Percentiles rank a stretch among this genome's conserved stretches.
Evolutionary conservation across 1,140 invertebrate genomes (phyloP).

Genomic region (Drosophila nasuta): DNA sequence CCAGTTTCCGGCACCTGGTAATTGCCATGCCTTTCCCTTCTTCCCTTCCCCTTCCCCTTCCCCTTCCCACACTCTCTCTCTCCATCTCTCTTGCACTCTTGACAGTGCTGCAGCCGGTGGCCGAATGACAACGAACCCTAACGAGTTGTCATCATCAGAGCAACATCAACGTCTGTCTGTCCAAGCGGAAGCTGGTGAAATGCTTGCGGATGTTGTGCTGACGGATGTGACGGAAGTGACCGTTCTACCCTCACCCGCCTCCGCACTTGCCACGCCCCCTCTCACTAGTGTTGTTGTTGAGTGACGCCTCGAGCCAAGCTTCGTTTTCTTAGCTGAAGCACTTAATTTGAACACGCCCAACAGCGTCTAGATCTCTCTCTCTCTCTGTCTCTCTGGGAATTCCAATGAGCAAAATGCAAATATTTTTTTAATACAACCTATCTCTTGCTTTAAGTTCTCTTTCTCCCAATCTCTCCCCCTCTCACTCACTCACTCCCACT

Average conservation of each 20-base stretch:
- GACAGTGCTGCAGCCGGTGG: constrained; percentile 25
- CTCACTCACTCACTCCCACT: background rate
- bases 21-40: constrained; percentile 30
- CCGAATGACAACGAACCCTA: constrained; percentile 33
- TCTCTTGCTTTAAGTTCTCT: background rate
- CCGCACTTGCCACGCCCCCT: background rate
- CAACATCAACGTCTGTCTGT: constrained; percentile 29
- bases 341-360: constrained; percentile 40
- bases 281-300: background rate
- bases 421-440: constrained; percentile 26
- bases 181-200: constrained; percentile 60
- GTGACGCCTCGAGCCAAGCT: constrained; percentile 15
- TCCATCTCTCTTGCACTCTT: background rate
- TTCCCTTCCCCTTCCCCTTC: too few species aligned
- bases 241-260: background rate
- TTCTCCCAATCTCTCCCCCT: background rate
- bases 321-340: constrained; percentile 15
- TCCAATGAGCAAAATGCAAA: constrained; percentile 44
- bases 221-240: constrained; percentile 59
- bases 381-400: constrained; percentile 8
- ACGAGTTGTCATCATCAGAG: constrained; percentile 54
- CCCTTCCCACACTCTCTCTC: background rate
- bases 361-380: background rate
- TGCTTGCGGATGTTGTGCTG: constrained; percentile 62
- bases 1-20: constrained; percentile 53